Evolutionary conservation across 37 sponge, comb jelly and placozoan genomes (phyloP).

Genomic region (Tethya wilhelma): DNA sequence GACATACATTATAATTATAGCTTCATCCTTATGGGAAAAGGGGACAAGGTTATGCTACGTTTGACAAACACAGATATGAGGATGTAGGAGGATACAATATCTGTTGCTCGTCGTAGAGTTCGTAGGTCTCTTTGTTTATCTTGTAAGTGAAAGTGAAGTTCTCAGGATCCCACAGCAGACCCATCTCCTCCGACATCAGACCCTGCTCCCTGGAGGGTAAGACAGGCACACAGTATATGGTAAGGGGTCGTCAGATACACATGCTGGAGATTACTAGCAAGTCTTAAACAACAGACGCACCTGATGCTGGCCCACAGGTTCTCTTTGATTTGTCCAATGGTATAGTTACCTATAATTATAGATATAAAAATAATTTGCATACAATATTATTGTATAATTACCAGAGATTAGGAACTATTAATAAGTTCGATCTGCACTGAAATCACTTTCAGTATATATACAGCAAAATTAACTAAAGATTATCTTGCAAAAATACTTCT

Average conservation of each 20-base stretch:
- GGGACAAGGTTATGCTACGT: too few relatives aligned
- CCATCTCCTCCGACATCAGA: constrained; percentile 21
- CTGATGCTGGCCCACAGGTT: constrained; percentile 54
- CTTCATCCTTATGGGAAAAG: too few relatives aligned
- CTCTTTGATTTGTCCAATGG: constrained; percentile 79
- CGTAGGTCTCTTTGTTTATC: constrained; percentile 62
- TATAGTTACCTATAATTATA: constrained; percentile 45
- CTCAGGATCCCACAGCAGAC: constrained; percentile 64
- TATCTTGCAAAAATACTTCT: too few relatives aligned
- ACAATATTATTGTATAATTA: neutral
- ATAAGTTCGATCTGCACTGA: too few relatives aligned
- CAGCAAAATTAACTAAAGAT: too few relatives aligned
- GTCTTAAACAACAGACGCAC: neutral
- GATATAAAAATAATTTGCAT: too few relatives aligned
- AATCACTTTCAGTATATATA: too few relatives aligned
- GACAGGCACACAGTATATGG: neutral
- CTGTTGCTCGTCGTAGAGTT: constrained; percentile 91
- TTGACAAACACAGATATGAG: too few relatives aligned
- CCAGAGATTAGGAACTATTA: too few relatives aligned
- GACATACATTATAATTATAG: too few relatives aligned
- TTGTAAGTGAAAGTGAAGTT: constrained; percentile 79
- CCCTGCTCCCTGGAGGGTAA: constrained; percentile 33
- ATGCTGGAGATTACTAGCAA: neutral
- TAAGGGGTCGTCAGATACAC: neutral
- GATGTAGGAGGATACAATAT: constrained; percentile 65